phyloP scores from a whole-genome alignment of 2,888 invertebrate species.

The Macaria liturata region DNA sequence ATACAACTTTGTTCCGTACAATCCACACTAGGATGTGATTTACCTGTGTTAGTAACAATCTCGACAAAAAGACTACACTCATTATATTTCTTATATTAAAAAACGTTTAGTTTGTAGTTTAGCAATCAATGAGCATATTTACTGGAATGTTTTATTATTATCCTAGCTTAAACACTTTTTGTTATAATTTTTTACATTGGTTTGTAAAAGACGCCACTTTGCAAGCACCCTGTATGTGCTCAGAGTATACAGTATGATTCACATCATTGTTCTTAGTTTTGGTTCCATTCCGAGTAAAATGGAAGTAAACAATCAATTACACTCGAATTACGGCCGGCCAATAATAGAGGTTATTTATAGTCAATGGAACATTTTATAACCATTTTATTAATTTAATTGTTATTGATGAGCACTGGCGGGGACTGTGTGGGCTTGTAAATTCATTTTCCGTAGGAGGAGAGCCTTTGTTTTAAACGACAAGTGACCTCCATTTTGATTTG shows the following conservation, averaged over 20 bases:
- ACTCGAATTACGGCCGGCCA: constrained; percentile 69
- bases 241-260: constrained; percentile 58
- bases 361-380: constrained; percentile 74
- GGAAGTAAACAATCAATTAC: constrained; percentile 79
- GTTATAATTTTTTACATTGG: no score
- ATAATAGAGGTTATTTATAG: constrained; percentile 78
- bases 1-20: no score
- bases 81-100: no score
- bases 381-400: constrained; percentile 78
- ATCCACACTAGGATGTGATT: no score
- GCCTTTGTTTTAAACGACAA: constrained; percentile 48
- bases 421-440: constrained; percentile 62
- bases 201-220: no score
- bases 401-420: constrained; percentile 65
- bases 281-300: constrained; percentile 74
- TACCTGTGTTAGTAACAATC: no score
- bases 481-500: constrained; percentile 25
- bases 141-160: no score
- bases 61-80: no score
- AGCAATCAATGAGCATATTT: no score
- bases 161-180: no score
- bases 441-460: constrained; percentile 51
- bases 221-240: constrained; percentile 43
- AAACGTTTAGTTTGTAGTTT: no score
- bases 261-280: constrained; percentile 70